Base-by-base conservation (phyloP, 1,140 invertebrate species). In the Lineus longissimus region DNA sequence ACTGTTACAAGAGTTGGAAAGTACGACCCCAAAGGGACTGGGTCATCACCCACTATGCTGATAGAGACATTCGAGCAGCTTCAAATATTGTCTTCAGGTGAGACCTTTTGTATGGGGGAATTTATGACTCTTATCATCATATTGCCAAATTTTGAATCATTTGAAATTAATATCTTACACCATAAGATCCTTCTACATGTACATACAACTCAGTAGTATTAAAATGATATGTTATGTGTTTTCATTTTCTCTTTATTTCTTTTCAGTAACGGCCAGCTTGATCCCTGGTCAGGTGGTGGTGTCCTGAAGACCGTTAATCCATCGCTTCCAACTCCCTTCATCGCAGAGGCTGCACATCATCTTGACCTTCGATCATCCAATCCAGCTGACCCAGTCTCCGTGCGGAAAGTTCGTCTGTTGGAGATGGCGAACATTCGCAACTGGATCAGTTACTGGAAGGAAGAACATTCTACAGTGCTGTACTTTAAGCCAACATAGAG, bases 211-310 rank as follows among this genome's bases (percentile, higher is more conserved):
- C n/a, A n/a, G n/a, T n/a, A n/a, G n/a, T n/a, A n/a, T n/a, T n/a
- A n/a, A n/a, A n/a, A n/a, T n/a, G n/a, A n/a, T n/a, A n/a, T n/a
- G n/a, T 36, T 36, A 7, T 36, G 6, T 36, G 33, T 36, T 15
- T 36, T 36, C 33, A 36, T 36, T 15, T 4, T 7, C 33, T 36
- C 6, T 7, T 36, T 36, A 36, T 15, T 57, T 55, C 41, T 54
- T 67, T 69, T 25, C 81, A 95, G 92, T 70, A 96, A 96, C 81
- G 94, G 94, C 9, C 79, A 91, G 11, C 74, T 93, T 45, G 95
- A 98, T 83, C 95, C 95, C 1, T 98, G 95, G 95, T 89, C 89
- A 45, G 88, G 88, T 68, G 94, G 94, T 2, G 94, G 94, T 30
- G 89, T 97, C n/a, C 72, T 92, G 23, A 83, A 85, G 67, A 87